A percentile compares a stretch with the other conserved stretches of the same genome.
phyloP scores from a whole-genome alignment of 2,888 invertebrate species.

The Drosophila diplacantha region DNA sequence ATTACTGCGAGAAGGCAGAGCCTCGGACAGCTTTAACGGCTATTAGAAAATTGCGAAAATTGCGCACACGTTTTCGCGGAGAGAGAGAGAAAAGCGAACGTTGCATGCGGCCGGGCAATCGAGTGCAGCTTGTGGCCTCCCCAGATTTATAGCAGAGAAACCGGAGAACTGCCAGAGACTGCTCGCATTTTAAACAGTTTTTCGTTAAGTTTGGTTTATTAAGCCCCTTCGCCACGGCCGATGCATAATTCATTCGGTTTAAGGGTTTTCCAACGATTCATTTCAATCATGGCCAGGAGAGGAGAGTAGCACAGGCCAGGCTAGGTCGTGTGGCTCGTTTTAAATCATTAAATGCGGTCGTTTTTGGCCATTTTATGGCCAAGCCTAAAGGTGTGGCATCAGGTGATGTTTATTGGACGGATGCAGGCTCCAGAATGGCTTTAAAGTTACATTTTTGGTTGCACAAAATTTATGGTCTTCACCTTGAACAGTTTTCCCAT shows the following conservation, averaged over 20 bases:
- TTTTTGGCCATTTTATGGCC: conserved; percentile 27
- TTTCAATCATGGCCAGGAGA: conserved; percentile 25
- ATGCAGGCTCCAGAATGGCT: conserved; percentile 15
- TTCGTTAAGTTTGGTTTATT: conserved; percentile 59
- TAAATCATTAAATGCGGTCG: conserved; percentile 35
- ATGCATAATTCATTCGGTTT: conserved; percentile 63
- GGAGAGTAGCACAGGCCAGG: background rate
- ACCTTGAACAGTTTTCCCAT: conserved; percentile 20
- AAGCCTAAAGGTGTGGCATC: conserved; percentile 16
- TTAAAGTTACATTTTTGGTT: conserved; percentile 1
- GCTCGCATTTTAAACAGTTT: conserved; percentile 67
- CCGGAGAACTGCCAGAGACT: conserved; percentile 20
- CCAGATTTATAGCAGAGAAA: conserved; percentile 59
- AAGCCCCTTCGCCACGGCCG: conserved; percentile 40
- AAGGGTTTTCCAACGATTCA: conserved; percentile 53
- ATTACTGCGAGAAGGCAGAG: background rate
- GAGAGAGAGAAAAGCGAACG: conserved; percentile 17
- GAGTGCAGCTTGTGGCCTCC: conserved; percentile 59
- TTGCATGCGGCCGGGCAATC: conserved; percentile 64
- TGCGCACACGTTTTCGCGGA: conserved; percentile 63
- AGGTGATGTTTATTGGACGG: conserved; percentile 33
- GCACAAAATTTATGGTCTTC: conserved; percentile 8
- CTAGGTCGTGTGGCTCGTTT: conserved; percentile 18
- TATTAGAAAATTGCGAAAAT: conserved; percentile 72
- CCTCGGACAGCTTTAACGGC: conserved; percentile 50